Evolutionary conservation across 1,140 invertebrate genomes (phyloP), one percentile per base, ranked within the genome.

Genomic region (Vanessa atalanta): DNA sequence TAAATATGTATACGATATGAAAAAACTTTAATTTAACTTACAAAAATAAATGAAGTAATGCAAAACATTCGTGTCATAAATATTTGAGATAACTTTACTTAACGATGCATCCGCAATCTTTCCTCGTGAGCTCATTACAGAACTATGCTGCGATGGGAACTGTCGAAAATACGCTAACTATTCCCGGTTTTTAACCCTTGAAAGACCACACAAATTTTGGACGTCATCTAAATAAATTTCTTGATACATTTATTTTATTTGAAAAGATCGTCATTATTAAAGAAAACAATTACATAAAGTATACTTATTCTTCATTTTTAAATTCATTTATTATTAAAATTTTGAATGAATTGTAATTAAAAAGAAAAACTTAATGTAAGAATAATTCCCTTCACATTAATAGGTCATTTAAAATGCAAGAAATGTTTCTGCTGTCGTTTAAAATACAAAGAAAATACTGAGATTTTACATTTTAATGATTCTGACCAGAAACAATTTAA

Each of bases 161-260:
- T 31, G 20, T 37, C 8, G 57, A 15, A 61, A 15, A 61, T 8
- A 37, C 57, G 26, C 26, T 3, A 37, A 37, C 26, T 15, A 61
- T 61, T 31, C 9, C 26, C 26, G 57, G 16, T 61, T 31, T 37
- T 61, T n/a, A 61, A 3, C 31, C 26, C 13, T 61, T 43, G 14
- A 61, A 61, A 61, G 57, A 61, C 26, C 57, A 61, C 57, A 61
- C 57, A 15, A 61, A 61, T 31, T 31, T 61, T 61, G 37, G 14
- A n/a, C 26, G 14, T 43, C 26, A 43, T 43, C 26, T 61, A 14
- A 31, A 43, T 43, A 14, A 61, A n/a, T n/a, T 14, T 37, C 13
- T 61, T 43, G 53, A 9, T 57, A 11, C 3, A n/a, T 53, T n/a
- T 53, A 53, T 12, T 48, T 48, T 4, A 48, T 48, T 4, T n/a